A percentile compares a stretch with the other conserved stretches of the same genome.
Conservation (phyloP, 2,888 invertebrate species). For the Parnassius mnemosyne region DNA sequence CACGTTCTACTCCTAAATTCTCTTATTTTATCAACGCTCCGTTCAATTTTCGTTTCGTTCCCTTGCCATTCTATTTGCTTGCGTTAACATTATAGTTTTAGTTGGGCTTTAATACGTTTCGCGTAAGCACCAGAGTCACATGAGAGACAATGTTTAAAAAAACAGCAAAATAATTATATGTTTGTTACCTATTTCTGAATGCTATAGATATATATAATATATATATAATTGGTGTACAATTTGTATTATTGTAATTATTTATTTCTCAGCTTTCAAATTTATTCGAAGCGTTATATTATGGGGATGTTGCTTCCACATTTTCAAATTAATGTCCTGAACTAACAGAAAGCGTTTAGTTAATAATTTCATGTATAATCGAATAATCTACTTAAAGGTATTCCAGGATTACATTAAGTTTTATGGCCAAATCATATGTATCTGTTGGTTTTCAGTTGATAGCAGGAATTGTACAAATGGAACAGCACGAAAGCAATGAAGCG, state of each 20-base stretch:
- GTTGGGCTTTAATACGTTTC: constrained; percentile 48
- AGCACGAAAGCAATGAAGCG: constrained; percentile 23
- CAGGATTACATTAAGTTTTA: too few relatives aligned
- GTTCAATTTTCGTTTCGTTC: constrained; percentile 77
- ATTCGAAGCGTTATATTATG: too few relatives aligned
- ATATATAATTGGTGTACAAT: constrained; percentile 21
- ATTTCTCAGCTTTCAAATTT: not conserved
- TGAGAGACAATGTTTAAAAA: not conserved
- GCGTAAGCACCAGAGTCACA: not conserved
- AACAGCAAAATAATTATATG: not conserved
- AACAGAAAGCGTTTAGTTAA: too few relatives aligned
- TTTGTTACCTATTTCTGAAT: constrained; percentile 10
- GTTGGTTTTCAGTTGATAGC: constrained; percentile 12
- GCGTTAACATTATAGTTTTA: constrained; percentile 57
- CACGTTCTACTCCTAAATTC: constrained; percentile 77
- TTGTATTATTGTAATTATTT: constrained; percentile 19
- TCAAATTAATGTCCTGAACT: too few relatives aligned
- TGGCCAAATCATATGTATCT: constrained; percentile 2
- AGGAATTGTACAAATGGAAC: constrained; percentile 21
- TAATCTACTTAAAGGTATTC: too few relatives aligned
- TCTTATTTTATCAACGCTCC: constrained; percentile 79
- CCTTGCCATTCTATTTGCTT: constrained; percentile 68
- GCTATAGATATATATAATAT: constrained; percentile 13
- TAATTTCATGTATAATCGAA: too few relatives aligned
- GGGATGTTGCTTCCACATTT: too few relatives aligned